These are phyloP conservation scores for Lasiurus cinereus DNA, from an alignment of 2,113 vertebrate species.

Conservation along the genomic window DNA sequence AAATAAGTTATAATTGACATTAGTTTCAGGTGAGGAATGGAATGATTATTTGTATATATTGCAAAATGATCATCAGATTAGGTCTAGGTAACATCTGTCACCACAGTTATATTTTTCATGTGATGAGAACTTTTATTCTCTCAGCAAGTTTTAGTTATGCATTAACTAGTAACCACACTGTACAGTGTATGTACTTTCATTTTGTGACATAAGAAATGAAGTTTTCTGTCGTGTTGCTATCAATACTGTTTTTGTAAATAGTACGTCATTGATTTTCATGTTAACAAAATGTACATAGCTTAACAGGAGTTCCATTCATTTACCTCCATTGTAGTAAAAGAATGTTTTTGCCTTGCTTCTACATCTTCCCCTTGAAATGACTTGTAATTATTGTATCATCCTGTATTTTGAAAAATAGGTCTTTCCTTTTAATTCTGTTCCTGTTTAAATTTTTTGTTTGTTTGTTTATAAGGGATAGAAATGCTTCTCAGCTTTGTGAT, in stretches of 20 bases:
- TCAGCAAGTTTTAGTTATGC: not conserved
- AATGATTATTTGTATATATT: not conserved
- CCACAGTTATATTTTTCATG: not conserved
- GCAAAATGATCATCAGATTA: not conserved
- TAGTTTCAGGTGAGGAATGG: not conserved
- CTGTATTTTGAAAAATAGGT: not conserved
- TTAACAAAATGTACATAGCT: not conserved
- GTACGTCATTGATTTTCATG: not conserved
- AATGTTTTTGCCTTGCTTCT: constrained; percentile 1
- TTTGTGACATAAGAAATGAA: not conserved
- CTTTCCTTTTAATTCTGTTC: constrained; percentile 17
- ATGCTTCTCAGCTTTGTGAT: not conserved
- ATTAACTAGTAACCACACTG: not conserved
- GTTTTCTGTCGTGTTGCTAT: not conserved
- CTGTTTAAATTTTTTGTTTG: not conserved
- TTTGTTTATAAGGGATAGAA: not conserved
- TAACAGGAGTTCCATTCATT: not conserved
- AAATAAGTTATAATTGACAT: not conserved
- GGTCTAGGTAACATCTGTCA: not conserved
- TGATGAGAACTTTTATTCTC: not conserved
- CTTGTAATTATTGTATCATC: not conserved
- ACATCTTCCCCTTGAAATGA: not conserved
- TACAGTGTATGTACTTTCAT: not conserved
- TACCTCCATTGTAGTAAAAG: not conserved
- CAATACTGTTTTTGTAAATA: not conserved